Base-by-base conservation (phyloP, 2,797 vertebrate genomes). In the Poecilia velifera region DNA sequence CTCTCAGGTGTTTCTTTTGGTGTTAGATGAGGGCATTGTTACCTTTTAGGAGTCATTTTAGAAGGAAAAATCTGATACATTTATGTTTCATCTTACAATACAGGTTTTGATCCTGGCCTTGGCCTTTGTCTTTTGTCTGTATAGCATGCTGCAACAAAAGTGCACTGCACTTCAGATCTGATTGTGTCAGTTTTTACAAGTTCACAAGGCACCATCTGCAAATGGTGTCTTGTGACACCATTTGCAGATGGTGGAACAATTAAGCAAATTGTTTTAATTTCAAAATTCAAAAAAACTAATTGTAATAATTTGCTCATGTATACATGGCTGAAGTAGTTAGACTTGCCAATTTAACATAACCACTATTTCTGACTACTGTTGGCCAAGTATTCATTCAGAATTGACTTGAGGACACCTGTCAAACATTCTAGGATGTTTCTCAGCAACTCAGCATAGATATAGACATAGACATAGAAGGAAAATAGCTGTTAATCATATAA, bases 41-140 rank as follows among this genome's bases (percentile, higher is more conserved):
- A 46, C 10, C 22, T 5, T 12, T 46, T 62, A 16, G 3, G 3
- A 2, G 41, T 55, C 22, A 72, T 83, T 25, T 62, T 43, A 83
- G 84, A 81, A 81, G 28, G 76, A 80, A 62, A 62, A 22, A 47
- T 31, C 59, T 62, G 70, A 46, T 6, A 36, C 9, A 43, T 49
- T 14, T 34, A 55, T 34, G 12, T 39, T 45, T 6, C 41, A 4
- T 76, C n/a, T 36, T 79, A 9, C 16, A 59, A 22, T 43, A 66
- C 14, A 3, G 16, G 81, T 43, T 57, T 77, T 73, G 12, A 10
- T 16, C 8, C 34, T 41, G 9, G 2, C 25, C 0, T 73, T 73
- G 6, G 6, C 16, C 1, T 72, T 25, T 62, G 10, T 45, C 34
- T 28, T 41, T 3, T 77, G 53, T 41, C 74, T 31, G 25, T 16